Evolutionary conservation across 2,797 vertebrate genomes (phyloP), one percentile per base, ranked within the genome.

Genomic region (Cottoperca gobio): DNA sequence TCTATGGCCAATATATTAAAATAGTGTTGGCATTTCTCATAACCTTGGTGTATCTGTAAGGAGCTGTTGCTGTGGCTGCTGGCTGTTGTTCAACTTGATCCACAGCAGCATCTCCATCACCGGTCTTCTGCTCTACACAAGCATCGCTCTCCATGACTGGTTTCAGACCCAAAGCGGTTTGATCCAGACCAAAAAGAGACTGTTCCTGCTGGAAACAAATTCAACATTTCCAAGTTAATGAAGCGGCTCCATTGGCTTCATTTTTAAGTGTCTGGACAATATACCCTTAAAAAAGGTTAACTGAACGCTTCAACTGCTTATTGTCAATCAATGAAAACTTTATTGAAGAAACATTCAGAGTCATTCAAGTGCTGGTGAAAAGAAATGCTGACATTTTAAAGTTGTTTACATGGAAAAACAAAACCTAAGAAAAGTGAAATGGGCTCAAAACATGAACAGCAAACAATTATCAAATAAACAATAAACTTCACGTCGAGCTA

Each of bases 11-110:
- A 2, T 16, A 28, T 23, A 19, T 14, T 0, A 39, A 46, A 1
- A 19, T 5, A n/a, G 0, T 39, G 4, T 1, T 13, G 0, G 2
- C 2, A 46, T 7, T 55, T 48, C 1, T 54, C 2, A 26, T 89
- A 67, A 99, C 98, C 96, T 99, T 99, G 5, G 97, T 95, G 86
- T 99, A 99, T 83, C 96, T 96, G 89, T 95, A 97, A 0, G 96
- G 94, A 72, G 92, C 91, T 76, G 88, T 93, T 68, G 85, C 35
- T 76, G 88, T 93, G 68, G 85, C 35, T 61, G 55, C 64, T 45
- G 74, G 73, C 42, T 84, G 79, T 59, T 83, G 76, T 62, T 88
- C 81, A 24, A 82, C 65, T 53, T 77, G 52, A 16, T 83, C 84
- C 53, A 87, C 76, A 74, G 91, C 93, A 57, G 92, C 85, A 57